Evolutionary conservation across 1,140 invertebrate genomes (phyloP), one percentile per base, ranked within the genome.

Genomic region (Hylaeus volcanicus): DNA sequence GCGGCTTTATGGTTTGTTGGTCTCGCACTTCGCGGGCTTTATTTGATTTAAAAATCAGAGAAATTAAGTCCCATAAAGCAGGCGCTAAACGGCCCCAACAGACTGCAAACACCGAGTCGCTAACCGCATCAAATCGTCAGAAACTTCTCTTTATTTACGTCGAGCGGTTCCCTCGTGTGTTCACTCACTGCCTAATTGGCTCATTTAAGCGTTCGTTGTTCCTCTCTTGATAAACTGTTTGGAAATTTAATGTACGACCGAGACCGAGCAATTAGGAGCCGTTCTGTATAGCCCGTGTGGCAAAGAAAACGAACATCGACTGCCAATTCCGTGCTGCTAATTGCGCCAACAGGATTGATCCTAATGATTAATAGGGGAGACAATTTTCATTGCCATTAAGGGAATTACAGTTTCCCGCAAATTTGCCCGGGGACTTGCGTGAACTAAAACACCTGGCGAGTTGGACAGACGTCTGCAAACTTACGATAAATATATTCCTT

Each of bases 31-130:
- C 6, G 5, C 6, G 15, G 53, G 6, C 60, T 55, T 78, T 58
- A 79, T 85, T 86, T 66, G 79, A 85, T 82, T 86, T 82, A 63
- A 69, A 82, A 86, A 85, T 86, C 84, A 65, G 60, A 66, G 58
- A 81, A 82, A 86, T 85, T 71, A 78, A 82, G 73, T 12, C 65
- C 51, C 74, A 51, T 77, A 53, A 77, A 77, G 45, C 37, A 39
- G 45, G 39, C 69, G 63, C 43, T 69, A 70, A 51, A 51, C 65
- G 63, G 43, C 55, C n/a, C 26, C n/a, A 39, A 61, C 43, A 45
- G 26, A 60, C 41, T 9, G 41, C 53, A 56, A 56, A 75, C 61
- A 74, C 14, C n/a, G 39, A 14, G 8, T 8, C 39, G 53, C 39
- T 61, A 61, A 61, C 56, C 75, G 45, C 66, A 26, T 61, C 55